Percentiles rank a stretch among this genome's conserved stretches.
Evolutionary conservation across 2,888 invertebrate genomes (phyloP).

Genomic region (Busseola fusca): DNA sequence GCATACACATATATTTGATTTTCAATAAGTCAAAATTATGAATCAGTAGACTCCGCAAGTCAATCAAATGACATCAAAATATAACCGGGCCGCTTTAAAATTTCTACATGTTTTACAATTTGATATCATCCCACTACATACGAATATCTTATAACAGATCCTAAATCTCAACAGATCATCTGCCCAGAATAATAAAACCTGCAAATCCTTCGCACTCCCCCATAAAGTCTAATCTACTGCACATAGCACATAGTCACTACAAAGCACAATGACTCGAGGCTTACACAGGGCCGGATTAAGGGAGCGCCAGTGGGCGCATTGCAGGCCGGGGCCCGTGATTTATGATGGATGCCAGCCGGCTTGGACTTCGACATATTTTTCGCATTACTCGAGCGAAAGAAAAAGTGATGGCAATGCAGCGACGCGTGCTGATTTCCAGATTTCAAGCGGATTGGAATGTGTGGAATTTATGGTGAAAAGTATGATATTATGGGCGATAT

Average conservation of each 20-base stretch:
- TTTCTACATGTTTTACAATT: background rate
- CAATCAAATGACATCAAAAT: background rate
- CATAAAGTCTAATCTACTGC: constrained; percentile 46
- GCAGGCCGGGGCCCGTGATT: constrained; percentile 67
- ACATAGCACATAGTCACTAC: constrained; percentile 40
- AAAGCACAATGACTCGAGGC: constrained; percentile 52
- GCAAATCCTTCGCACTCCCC: constrained; percentile 24
- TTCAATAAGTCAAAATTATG: background rate
- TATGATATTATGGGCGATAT: background rate
- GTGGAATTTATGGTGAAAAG: constrained; percentile 34
- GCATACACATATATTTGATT: background rate
- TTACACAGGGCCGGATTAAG: constrained; percentile 58
- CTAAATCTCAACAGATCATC: constrained; percentile 14
- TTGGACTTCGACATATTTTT: constrained; percentile 75
- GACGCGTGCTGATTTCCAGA: constrained; percentile 67
- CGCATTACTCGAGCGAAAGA: constrained; percentile 73
- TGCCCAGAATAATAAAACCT: constrained; percentile 17
- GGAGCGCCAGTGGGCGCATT: constrained; percentile 60
- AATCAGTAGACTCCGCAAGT: background rate
- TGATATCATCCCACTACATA: too few relatives aligned
- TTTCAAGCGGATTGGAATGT: constrained; percentile 50
- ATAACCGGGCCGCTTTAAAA: background rate
- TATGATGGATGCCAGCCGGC: constrained; percentile 70
- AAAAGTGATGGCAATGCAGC: constrained; percentile 68
- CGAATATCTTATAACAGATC: background rate